Base-by-base conservation (phyloP, 2,888 invertebrate species). In the Pemphredon lugubris region DNA sequence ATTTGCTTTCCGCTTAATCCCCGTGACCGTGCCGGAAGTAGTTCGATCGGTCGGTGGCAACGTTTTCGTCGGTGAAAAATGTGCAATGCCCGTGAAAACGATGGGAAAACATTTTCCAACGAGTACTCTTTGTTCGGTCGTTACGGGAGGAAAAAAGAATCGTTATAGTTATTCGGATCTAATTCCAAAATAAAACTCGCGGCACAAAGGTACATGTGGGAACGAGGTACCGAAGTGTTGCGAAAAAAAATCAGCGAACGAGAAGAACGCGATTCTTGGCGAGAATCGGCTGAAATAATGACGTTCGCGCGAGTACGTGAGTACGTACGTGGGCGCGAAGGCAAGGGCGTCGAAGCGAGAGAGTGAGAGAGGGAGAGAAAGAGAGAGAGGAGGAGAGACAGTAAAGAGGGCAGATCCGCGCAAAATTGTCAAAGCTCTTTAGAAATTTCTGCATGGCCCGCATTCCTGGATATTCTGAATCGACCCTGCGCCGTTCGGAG, bases 341-440 rank as follows among this genome's bases (percentile, higher is more conserved):
- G n/a, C n/a, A n/a, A n/a, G n/a, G n/a, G n/a, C n/a, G n/a, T n/a
- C n/a, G n/a, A n/a, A n/a, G n/a, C n/a, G n/a, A n/a, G n/a, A 26
- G 39, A 40, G 50, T 51, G 51, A 55, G 58, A 54, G n/a, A 11
- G 47, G 37, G 42, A 50, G 47, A 39, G 50, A 51, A n/a, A 26
- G 39, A 40, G 50, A 54, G 51, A 55, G 58, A 54, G n/a, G n/a
- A 40, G 37, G 42, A 50, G 47, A 39, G 50, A 51, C n/a, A 42
- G 53, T 37, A 37, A 40, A 13, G 59, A 63, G 59, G 48, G 45
- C 66, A 68, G 73, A 73, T 75, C 69, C 45, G 51, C 23, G 73
- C 50, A 65, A 77, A 82, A 85, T 81, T 79, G 79, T 82, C 79
- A 79, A 82, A 84, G 83, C 75, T 67, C 70, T 81, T 78, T 76